Base-by-base conservation (phyloP, 2,888 invertebrate genomes). In the Diarsia mendica region DNA sequence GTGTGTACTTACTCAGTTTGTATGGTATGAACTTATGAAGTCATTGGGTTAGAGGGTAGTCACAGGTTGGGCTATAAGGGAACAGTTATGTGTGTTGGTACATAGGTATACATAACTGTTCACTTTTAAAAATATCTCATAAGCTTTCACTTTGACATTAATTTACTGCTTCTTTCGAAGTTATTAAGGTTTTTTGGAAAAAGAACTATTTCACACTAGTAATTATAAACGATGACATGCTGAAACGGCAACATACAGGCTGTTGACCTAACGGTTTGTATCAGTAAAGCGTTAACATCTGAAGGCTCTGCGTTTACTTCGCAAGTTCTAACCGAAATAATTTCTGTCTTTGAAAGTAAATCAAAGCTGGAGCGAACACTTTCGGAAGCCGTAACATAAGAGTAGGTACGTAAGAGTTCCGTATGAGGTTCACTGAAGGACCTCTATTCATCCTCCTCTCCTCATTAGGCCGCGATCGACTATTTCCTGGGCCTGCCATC, bases 401-500 rank as follows among this genome's bases (percentile, higher is more conserved):
- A 55, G 23, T n/a, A n/a, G n/a, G n/a, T 46, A 73, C 72, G 55
- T 44, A 61, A 72, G 55, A 60, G 49, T 58, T 61, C 55, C 48
- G 49, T 66, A 61, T 44, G n/a, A 72, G 67, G 80, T 60, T 63
- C 39, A 15, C 55, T 67, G 66, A 64, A 81, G 76, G 73, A 67
- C 33, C 70, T 77, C 82, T 72, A 73, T 87, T 80, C 82, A 82
- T 85, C 80, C 53, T 87, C 83, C 82, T 83, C 88, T 90, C 89
- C 92, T 94, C 94, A 92, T 94, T 94, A 94, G 90, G 83, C 82
- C 85, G 84, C 89, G 91, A 92, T 92, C 91, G 91, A 85, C 91
- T 90, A 92, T 92, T 94, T 94, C 94, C 94, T 86, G 88, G 75
- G 82, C 82, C 83, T 84, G 89, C 89, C 87, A 88, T 87, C 84